A percentile compares a stretch with the other conserved stretches of the same genome.
Conservation (phyloP, 2,113 vertebrate genomes). For the Corythoichthys intestinalis region DNA sequence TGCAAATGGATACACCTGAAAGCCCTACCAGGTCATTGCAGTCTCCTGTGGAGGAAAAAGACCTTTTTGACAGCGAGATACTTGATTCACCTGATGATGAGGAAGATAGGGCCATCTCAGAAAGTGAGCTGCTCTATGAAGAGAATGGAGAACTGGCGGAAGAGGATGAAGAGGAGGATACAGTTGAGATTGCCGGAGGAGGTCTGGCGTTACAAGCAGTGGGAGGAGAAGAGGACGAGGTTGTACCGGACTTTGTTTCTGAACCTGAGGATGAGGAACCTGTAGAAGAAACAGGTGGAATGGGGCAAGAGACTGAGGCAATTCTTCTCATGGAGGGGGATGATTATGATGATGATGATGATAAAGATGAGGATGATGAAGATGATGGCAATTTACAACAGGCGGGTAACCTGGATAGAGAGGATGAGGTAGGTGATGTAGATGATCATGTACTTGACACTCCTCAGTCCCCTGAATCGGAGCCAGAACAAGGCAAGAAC, state of each 20-base stretch:
- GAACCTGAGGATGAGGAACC: constrained; percentile 76
- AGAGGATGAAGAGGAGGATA: constrained; percentile 48
- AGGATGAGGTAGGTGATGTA: constrained; percentile 62
- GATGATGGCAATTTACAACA: constrained; percentile 33
- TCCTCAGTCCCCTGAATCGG: constrained; percentile 82
- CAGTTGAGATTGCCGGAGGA: constrained; percentile 16
- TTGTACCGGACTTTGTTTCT: constrained; percentile 75
- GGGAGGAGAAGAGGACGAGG: constrained; percentile 67
- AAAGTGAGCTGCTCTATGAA: constrained; percentile 68
- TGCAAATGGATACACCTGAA: constrained; percentile 88
- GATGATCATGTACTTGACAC: constrained; percentile 73
- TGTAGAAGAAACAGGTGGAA: constrained; percentile 64
- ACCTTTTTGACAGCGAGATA: constrained; percentile 66
- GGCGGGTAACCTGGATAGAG: constrained; percentile 52
- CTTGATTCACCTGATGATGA: constrained; percentile 78
- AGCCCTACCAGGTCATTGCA: constrained; percentile 85
- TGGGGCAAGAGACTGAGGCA: constrained; percentile 65
- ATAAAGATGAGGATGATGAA: not conserved
- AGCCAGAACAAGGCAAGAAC: constrained; percentile 68
- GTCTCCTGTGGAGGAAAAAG: constrained; percentile 81
- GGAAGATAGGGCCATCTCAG: constrained; percentile 59
- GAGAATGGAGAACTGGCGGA: constrained; percentile 42
- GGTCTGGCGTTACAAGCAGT: constrained; percentile 50
- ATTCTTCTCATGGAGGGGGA: constrained; percentile 71
- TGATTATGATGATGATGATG: constrained; percentile 55